These are phyloP conservation scores for Diarsia dahlii DNA, from an alignment of 2,888 invertebrate species.

Conservation along the genomic window DNA sequence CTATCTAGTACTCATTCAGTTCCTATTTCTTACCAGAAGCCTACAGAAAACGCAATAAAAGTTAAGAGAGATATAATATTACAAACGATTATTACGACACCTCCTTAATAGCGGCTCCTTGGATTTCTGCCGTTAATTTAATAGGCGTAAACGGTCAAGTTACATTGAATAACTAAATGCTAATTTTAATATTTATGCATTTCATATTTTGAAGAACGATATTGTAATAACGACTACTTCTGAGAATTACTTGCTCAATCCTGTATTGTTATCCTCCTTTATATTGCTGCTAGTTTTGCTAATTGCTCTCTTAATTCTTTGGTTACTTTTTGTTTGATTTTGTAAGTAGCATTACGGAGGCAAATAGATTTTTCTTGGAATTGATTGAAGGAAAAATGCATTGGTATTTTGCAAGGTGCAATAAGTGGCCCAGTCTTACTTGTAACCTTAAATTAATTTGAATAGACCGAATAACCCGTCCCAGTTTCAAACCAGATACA, in stretches of 20 bases:
- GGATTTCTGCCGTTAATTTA: conserved; percentile 73
- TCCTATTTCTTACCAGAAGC: conserved; percentile 6
- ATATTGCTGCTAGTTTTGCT: conserved; percentile 18
- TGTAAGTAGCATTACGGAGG: not conserved
- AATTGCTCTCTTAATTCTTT: not conserved
- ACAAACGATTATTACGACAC: conserved; percentile 70
- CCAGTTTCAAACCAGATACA: conserved; percentile 6
- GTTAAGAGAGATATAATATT: conserved; percentile 58
- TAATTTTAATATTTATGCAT: conserved; percentile 58
- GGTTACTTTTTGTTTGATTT: not conserved
- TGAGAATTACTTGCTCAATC: conserved; percentile 26
- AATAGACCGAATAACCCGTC: not conserved
- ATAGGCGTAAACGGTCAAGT: conserved; percentile 75
- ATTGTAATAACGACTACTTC: conserved; percentile 21
- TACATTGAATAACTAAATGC: conserved; percentile 66
- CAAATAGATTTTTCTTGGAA: conserved; percentile 23
- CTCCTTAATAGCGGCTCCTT: conserved; percentile 70
- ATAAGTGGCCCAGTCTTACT: not conserved
- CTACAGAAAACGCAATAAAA: conserved; percentile 31
- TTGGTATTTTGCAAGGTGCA: too few species aligned
- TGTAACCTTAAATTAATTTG: not conserved
- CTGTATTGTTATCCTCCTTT: conserved; percentile 18
- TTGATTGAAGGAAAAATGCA: not conserved
- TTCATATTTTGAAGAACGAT: conserved; percentile 51
- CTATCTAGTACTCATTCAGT: not conserved